Evolutionary conservation across 2,113 vertebrate genomes (phyloP).

Genomic region (Dromaius novaehollandiae): DNA sequence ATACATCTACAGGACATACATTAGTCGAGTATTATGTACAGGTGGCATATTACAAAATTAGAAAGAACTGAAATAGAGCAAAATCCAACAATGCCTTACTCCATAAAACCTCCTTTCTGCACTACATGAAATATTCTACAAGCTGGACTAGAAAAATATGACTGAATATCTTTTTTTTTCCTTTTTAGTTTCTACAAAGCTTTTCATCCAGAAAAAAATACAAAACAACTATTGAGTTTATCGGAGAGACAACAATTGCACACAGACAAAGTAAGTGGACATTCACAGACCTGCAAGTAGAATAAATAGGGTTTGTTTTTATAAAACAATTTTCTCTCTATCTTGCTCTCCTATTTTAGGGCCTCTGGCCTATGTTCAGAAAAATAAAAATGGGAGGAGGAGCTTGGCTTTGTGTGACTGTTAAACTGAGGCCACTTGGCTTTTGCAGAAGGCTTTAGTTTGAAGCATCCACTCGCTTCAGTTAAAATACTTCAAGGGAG

Average conservation of each 20-base stretch:
- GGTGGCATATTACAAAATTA: conserved; percentile 71
- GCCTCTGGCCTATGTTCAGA: conserved; percentile 25
- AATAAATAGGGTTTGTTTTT: conserved; percentile 60
- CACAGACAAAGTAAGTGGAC: conserved; percentile 61
- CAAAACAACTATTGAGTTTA: conserved; percentile 66
- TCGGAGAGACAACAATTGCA: conserved; percentile 61
- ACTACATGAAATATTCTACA: conserved; percentile 71
- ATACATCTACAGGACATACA: conserved; percentile 71
- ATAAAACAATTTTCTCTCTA: conserved; percentile 53
- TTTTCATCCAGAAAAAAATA: conserved; percentile 70
- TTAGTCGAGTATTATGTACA: conserved; percentile 64
- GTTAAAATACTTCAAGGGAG: conserved; percentile 22
- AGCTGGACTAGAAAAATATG: conserved; percentile 75
- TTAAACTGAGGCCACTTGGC: conserved; percentile 33
- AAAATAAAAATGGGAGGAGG: conserved; percentile 54
- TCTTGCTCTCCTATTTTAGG: conserved; percentile 43
- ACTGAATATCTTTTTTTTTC: conserved; percentile 55
- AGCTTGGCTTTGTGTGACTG: conserved; percentile 23
- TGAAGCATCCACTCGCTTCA: conserved; percentile 7
- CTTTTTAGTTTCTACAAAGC: conserved; percentile 71
- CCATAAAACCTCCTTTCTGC: conserved; percentile 65
- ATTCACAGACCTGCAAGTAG: conserved; percentile 44
- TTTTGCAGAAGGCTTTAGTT: background rate
- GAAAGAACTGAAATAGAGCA: conserved; percentile 70
- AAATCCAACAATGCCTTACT: conserved; percentile 65